Evolutionary conservation across 2,797 vertebrate genomes (phyloP), one percentile per base, ranked within the genome.

Genomic region (Pelochelys cantorii): DNA sequence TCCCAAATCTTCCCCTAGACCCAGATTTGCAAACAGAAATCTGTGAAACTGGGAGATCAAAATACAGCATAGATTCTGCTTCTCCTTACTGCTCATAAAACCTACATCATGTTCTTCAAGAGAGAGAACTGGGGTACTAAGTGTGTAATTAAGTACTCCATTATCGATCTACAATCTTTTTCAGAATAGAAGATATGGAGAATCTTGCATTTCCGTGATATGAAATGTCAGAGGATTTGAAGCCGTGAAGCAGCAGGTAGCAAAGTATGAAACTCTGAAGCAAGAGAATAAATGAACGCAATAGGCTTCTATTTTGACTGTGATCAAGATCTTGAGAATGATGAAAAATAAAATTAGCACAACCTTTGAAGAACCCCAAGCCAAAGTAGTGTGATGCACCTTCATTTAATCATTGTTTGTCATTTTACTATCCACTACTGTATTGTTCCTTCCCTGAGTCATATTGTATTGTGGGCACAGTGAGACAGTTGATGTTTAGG

Each of bases 391-490:
- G 83, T 0, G 0, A 88, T 94, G 95, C 60, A 88, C 48, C 59
- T 93, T n/a, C 18, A 79, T 89, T 95, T 97, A 81, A 86, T 95
- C 71, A 81, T 75, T 80, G 52, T 29, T 88, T 90, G 55, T 78
- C 68, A 85, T 91, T 95, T 95, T 93, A 60, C 31, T 80, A 75
- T 11, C 52, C 31, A 81, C 17, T 54, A 56, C 56, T 85, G 48
- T 74, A 91, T 92, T 93, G 85, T 88, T 85, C 81, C n/a, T 91
- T 62, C 11, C 86, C 65, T 85, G 31, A 90, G 31, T 80, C 29
- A 65, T 48, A 27, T 37, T 90, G 60, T 90, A 90, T 2, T 27
- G 87, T 90, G 81, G 91, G 84, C 2, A 5, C 18, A 65, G 7
- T 86, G 80, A 90, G 85, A 79, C 1, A 1, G 42, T 77, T 91